Base-by-base conservation (phyloP, 2,797 vertebrate genomes). In the Brotula barbata region DNA sequence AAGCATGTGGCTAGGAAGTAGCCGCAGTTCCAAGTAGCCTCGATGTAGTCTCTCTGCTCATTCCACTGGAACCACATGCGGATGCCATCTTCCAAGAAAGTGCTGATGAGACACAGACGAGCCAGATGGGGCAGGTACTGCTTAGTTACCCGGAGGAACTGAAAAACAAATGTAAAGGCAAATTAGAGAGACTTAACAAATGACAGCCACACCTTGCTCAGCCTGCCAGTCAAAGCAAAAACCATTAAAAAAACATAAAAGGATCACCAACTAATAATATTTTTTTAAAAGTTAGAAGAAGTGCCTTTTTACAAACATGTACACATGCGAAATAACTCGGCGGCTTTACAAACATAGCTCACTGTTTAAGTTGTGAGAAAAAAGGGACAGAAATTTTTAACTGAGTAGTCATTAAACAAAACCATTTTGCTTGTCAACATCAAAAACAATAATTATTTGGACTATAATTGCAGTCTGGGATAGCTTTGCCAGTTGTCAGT, bases 41-140 rank as follows among this genome's bases (percentile, higher is more conserved):
- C 94, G 0, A 99, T 99, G 91, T 98, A 99, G 69, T 99, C 97
- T 31, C 95, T 91, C 90, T 99, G 97, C 58, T 99, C 97, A 0
- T 94, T 89, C 96, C 96, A 98, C 93, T 99, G 96, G 88, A 99
- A 94, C 97, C 97, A 99, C 97, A 99, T 99, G 68, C 97, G 95
- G 76, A 99, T 94, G 59, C 96, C 96, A 0, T 99, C 97, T 83
- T 99, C 97, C 80, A 99, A 91, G 88, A 98, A 98, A 69, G 97
- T 98, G 89, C 96, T 98, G 90, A 97, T 98, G 15, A 99, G 92
- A 89, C 96, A 98, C 20, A 99, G 92, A 2, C 92, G 94, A 0
- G 96, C 97, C 89, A 98, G 80, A 17, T 98, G 97, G 0, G 97
- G 97, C 37, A 98, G 92, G 87, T 97, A 98, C 87, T 97, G 97